Evolutionary conservation across 2,113 vertebrate species (phyloP), one percentile per base, ranked within the genome.

Genomic region (Myotis davidii): DNA sequence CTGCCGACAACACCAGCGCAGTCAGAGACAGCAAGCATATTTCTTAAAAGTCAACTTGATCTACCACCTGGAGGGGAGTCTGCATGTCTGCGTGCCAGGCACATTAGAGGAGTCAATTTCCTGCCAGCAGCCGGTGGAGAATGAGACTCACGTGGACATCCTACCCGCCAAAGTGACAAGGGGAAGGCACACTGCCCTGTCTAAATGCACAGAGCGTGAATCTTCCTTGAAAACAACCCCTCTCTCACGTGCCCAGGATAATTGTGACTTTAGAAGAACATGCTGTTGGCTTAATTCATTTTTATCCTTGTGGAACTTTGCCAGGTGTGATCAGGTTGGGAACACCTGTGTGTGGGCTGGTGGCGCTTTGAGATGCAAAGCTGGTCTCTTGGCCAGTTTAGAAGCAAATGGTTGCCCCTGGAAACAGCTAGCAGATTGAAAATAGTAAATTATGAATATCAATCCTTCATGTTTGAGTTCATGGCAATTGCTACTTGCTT

Each of bases 41-140:
- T 90, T 98, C 84, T 96, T 95, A 95, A 95, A 96, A 97, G 95
- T 96, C 96, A 96, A 69, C 85, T 86, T 76, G 85, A 92, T 97
- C 74, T 95, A 14, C 88, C 78, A 91, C 92, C 95, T 86, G 78
- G 29, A 95, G 85, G 37, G 78, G 32, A 94, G 92, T 64, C 92
- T 74, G 82, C 17, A 1, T 34, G 65, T 70, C 85, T 11, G 12
- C 48, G 88, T 94, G 85, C 93, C 70, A 81, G 73, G 70, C 82
- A 86, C 39, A 95, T 94, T 95, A 88, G 50, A 88, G 54, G 18
- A 56, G 74, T 96, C 32, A 81, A 29, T 95, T 93, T 94, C 74
- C 88, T 94, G 78, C 88, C 82, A 87, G 83, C 34, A 32, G 64
- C 91, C 0, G 0, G 85, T 76, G 86, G 64, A 39, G 61, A 56